These are phyloP conservation scores for Stegastes partitus DNA, from an alignment of 2,113 vertebrate genomes.

Conservation along the genomic window DNA sequence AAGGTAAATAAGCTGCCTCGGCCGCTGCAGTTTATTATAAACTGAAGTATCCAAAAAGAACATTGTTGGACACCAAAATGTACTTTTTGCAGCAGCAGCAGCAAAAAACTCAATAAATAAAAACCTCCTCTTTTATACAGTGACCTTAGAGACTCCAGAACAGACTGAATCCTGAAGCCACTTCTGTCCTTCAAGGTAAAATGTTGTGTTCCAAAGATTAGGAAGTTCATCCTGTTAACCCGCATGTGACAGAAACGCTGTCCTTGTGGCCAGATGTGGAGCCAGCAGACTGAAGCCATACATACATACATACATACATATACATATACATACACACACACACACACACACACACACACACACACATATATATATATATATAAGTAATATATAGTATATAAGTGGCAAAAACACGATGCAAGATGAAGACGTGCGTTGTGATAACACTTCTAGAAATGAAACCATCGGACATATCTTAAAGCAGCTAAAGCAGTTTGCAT, in stretches of 20 bases:
- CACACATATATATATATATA: too few species aligned
- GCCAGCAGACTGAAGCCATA: not conserved
- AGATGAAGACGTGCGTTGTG: too few species aligned
- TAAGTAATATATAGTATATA: too few species aligned
- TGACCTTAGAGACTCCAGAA: not conserved
- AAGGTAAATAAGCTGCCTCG: slow-evolving; percentile 21
- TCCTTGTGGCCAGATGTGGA: too few species aligned
- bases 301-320: too few species aligned
- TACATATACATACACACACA: too few species aligned
- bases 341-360: too few species aligned
- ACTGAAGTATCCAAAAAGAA: not conserved
- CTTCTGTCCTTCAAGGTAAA: not conserved
- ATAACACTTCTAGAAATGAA: too few species aligned
- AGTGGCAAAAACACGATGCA: too few species aligned
- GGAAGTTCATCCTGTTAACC: not conserved
- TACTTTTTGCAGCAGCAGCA: not conserved
- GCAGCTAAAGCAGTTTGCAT: too few species aligned
- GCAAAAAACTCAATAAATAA: too few species aligned
- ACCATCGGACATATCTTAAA: too few species aligned
- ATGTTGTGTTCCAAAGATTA: not conserved
- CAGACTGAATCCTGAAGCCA: not conserved
- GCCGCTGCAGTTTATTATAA: slow-evolving; percentile 18
- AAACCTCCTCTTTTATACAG: not conserved
- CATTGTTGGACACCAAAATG: slow-evolving; percentile 1
- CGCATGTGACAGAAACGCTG: not conserved